Evolutionary conservation across 64 coral and sea anemone genomes (phyloP).

Genomic region (Montipora efflorescens): DNA sequence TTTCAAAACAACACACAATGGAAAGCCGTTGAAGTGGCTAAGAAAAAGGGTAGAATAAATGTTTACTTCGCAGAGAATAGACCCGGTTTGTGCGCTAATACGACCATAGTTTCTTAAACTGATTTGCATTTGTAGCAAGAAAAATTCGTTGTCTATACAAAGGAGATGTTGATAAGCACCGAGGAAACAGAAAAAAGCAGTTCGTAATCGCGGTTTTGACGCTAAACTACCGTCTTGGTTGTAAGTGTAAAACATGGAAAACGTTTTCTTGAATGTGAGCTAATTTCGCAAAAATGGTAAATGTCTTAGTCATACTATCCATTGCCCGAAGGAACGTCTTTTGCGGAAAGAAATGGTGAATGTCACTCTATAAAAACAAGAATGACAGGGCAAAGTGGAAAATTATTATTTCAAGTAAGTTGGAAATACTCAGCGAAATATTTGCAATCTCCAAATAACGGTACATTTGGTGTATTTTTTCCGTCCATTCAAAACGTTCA

Average conservation of each 20-base stretch:
- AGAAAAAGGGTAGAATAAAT: constrained; percentile 28
- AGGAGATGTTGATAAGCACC: constrained; percentile 29
- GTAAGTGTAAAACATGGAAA: background rate
- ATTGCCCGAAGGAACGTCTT: background rate
- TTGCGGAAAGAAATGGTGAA: constrained; percentile 1
- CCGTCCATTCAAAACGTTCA: no score
- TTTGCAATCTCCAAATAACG: background rate
- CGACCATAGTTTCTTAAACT: constrained; percentile 45
- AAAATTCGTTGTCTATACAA: constrained; percentile 44
- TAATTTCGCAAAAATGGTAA: background rate
- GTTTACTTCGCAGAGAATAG: constrained; percentile 50
- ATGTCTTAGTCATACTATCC: background rate
- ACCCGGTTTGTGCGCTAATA: constrained; percentile 43
- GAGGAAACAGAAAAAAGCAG: background rate
- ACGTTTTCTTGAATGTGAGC: background rate
- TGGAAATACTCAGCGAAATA: background rate
- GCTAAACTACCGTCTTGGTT: constrained; percentile 16
- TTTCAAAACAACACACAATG: constrained; percentile 55
- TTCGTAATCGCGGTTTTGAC: background rate
- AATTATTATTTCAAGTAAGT: constrained; percentile 47
- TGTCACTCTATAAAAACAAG: constrained; percentile 5
- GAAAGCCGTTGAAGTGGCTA: constrained; percentile 52
- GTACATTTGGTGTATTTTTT: background rate
- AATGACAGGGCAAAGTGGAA: constrained; percentile 22
- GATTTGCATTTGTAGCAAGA: constrained; percentile 56